Conservation (phyloP, 2,888 invertebrate genomes). For the Agriopis marginaria region DNA sequence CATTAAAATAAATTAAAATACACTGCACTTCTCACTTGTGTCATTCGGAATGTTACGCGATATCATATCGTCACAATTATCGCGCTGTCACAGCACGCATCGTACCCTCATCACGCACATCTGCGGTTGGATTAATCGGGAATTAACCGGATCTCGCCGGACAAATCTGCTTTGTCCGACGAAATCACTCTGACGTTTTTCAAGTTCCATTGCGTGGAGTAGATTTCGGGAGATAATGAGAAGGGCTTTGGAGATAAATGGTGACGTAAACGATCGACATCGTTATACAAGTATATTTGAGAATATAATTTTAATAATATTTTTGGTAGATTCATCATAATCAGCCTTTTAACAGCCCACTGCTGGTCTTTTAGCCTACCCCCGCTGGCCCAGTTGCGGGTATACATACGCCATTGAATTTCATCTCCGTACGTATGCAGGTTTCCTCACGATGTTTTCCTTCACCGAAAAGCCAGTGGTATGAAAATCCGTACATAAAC, state of each 20-base stretch:
- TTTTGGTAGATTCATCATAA: not conserved
- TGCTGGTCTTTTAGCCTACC: no score
- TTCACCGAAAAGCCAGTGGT: no score
- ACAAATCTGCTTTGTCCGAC: conserved; percentile 68
- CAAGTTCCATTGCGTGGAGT: conserved; percentile 25
- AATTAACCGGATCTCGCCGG: conserved; percentile 45
- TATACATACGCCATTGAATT: no score
- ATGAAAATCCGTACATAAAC: no score
- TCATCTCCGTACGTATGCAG: no score
- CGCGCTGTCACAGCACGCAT: conserved; percentile 67
- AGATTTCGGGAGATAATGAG: conserved; percentile 19
- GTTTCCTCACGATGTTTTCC: no score
- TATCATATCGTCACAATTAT: conserved; percentile 78
- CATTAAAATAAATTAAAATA: not conserved
- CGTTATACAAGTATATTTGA: not conserved
- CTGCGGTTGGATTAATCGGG: conserved; percentile 69
- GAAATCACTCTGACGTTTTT: conserved; percentile 67
- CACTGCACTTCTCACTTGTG: conserved; percentile 12
- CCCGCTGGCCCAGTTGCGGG: no score
- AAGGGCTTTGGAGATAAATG: conserved; percentile 23
- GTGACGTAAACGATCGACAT: not conserved
- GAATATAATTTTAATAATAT: not conserved
- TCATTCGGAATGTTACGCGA: conserved; percentile 10
- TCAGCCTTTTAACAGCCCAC: no score
- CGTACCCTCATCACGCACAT: conserved; percentile 76